Conservation (phyloP, 2,113 vertebrate genomes). For the Gasterosteus aculeatus region DNA sequence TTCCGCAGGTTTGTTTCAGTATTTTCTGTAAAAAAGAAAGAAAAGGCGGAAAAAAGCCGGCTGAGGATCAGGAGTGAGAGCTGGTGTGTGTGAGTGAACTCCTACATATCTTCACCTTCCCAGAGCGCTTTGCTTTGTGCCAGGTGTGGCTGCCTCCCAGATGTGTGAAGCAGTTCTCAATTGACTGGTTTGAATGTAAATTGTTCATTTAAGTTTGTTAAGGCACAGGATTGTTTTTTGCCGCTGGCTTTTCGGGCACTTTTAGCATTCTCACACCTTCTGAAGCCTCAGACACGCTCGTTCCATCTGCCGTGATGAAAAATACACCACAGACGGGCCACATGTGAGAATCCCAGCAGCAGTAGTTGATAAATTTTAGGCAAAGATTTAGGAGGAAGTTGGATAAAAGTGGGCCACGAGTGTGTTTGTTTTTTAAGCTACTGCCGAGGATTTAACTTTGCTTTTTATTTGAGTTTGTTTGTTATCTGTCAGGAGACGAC, state of each 20-base stretch:
- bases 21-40: background rate
- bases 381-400: background rate
- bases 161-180: background rate
- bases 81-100: constrained; percentile 4
- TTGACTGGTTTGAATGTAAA: background rate
- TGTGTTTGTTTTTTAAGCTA: constrained; percentile 28
- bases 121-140: background rate
- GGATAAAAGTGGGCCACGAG: background rate
- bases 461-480: background rate
- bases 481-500: background rate
- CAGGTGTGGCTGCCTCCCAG: constrained; percentile 8
- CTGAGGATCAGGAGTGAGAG: background rate
- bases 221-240: background rate
- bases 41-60: background rate
- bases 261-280: background rate
- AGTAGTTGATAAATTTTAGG: background rate
- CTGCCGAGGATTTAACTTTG: constrained; percentile 1
- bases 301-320: constrained; percentile 29
- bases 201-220: background rate
- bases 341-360: background rate
- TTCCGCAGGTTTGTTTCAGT: background rate
- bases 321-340: constrained; percentile 8
- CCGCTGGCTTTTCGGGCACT: background rate
- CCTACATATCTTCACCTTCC: background rate
- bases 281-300: background rate